Evolutionary conservation across 2,888 invertebrate genomes (phyloP), one percentile per base, ranked within the genome.

Genomic region (Agonopterix subpropinquella): DNA sequence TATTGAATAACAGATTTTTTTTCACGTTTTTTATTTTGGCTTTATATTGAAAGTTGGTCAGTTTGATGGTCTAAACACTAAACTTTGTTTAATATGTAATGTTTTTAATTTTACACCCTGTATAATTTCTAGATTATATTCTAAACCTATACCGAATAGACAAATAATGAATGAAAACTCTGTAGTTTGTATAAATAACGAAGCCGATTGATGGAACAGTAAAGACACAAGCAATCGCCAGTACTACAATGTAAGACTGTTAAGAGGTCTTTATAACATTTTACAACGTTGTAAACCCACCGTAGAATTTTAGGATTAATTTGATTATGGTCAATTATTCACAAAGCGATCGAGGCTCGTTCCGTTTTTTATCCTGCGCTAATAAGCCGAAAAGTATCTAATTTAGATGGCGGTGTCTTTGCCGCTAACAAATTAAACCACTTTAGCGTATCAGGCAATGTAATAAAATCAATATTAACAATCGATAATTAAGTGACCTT

Each of bases 241-340:
- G 44, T 73, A 73, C 73, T 77, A 77, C 77, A 78, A 78, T 69
- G 67, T 28, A 7, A 69, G 78, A 79, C 78, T 71, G 75, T 83
- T 81, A 79, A 75, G 70, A 79, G 77, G 66, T 81, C 80, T 86
- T 87, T 87, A 87, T 86, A 82, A 80, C 84, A 71, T 78, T 88
- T 87, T 87, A 87, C 74, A 83, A 67, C 84, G 85, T 69, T 80
- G 76, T 88, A 88, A 88, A 88, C 87, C 83, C 81, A 88, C 87
- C 84, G 86, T 88, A 82, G 83, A 80, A 86, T 84, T 84, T 86
- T 80, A 82, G 85, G 78, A 86, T 87, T 87, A 86, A 88, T 87
- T 88, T 87, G 86, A 88, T 88, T 88, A 85, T 85, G 72, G 85
- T 84, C 86, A 88, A 87, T 88, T 88, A 88, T 85, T 85, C 84